Evolutionary conservation across 2,888 invertebrate species (phyloP), one percentile per base, ranked within the genome.

Genomic region (Smittia sp.): DNA sequence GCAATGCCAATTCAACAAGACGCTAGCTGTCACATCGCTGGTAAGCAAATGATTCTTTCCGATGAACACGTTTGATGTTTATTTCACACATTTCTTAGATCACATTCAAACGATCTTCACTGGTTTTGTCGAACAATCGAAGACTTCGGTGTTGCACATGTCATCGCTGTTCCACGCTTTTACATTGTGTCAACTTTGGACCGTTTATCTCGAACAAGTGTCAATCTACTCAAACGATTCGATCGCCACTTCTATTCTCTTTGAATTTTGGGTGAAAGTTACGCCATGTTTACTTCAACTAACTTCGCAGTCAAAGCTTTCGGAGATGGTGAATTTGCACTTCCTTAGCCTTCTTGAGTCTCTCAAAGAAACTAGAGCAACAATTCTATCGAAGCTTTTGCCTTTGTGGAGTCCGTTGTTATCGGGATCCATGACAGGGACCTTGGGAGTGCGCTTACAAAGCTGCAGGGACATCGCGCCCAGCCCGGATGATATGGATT

Each of bases 251-350:
- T 90, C 90, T 76, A 92, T 95, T 76, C 86, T 98, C 73, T 89
- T 97, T 77, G 98, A 98, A 84, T 99, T 99, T 86, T 99, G 99
- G 99, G 94, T 94, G 69, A 94, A 98, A 83, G 93, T 99, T 4
- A 98, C 98, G 46, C 98, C 98, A 0, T 94, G 93, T 75, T 91
- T 99, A 74, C 85, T 99, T 75, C 96, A 98, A 80, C 85, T 99
- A 74, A 90, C 98, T 41, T 90, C 93, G 11, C 92, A 93, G 79
- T 93, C 96, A 11, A 97, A 94, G 95, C 83, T 98, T 75, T 95
- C 98, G 1, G 98, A 99, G 85, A 98, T 96, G 85, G 97, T 99
- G 9, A 98, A 97, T 82, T 85, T 98, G 1, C 98, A 99, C 81
- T 98, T 99, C 82, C 84, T 99, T 75, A 95, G 93, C 79, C 86